Base-by-base conservation (phyloP, 2,888 invertebrate genomes). In the Diaphora mendica region DNA sequence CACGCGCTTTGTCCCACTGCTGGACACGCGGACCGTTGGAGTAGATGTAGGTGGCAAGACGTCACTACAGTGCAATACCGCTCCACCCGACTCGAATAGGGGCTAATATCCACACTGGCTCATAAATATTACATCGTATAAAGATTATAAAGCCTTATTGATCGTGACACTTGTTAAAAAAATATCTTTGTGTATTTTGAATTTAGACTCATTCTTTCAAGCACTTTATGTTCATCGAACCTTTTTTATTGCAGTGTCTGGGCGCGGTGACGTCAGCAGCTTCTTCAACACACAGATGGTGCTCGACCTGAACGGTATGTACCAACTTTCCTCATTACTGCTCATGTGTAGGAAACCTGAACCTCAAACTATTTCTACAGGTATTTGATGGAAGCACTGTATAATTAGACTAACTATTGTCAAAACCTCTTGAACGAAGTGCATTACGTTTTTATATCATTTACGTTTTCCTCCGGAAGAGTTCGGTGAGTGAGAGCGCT, bases 221-320 rank as follows among this genome's bases (percentile, higher is more conserved):
- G 62, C 26, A 55, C n/a, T 59, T 26, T 42, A 35, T 55, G 8
- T n/a, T 66, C 11, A 68, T 35, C 35, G 9, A 64, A 0, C 62
- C 4, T 87, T 77, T 91, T 93, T 91, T 93, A 92, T 95, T 94
- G 82, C 95, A 95, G 95, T 94, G 89, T 90, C 95, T 88, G 93
- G 93, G 83, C 95, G 94, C 90, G 94, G 94, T 86, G 94, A 94
- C 94, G 94, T 94, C 90, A 91, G 90, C 91, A 91, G 92, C 88
- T 95, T 87, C 91, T 95, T 94, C 94, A 93, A 94, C 89, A 94
- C 95, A 80, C 95, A 95, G 90, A 94, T 95, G 95, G 92, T 95
- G 90, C 92, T 95, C 90, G 95, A 95, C 91, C 94, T 95, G 85
- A 94, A 95, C 88, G 95, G 95, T 95, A 85, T 88, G 95, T 92